Conservation (phyloP, 2,113 vertebrate genomes). For the Calonectris borealis region DNA sequence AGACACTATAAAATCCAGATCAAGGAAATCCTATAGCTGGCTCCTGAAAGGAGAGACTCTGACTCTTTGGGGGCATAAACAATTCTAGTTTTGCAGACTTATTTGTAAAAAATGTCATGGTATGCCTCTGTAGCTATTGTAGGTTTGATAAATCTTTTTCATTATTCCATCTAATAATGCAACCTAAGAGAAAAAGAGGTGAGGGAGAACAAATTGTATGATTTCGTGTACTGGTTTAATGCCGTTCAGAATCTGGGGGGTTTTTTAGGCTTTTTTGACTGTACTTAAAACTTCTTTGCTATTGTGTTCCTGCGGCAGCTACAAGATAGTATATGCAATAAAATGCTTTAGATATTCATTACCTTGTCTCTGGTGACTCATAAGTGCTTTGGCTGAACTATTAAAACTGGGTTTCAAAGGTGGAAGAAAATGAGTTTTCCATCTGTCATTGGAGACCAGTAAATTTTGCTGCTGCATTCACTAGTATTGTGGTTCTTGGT, state of each 20-base stretch:
- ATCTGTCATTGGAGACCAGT: not conserved
- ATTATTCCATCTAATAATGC: not conserved
- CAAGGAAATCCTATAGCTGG: not conserved
- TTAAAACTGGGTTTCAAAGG: not conserved
- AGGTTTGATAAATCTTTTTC: not conserved
- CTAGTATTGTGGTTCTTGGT: not conserved
- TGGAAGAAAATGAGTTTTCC: not conserved
- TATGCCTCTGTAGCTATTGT: not conserved
- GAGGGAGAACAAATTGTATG: not conserved
- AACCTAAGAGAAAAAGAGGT: not conserved
- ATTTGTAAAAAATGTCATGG: not conserved
- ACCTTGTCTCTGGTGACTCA: not conserved
- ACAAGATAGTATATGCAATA: not conserved
- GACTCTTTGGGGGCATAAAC: not conserved
- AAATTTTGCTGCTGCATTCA: not conserved
- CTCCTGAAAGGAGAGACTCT: not conserved
- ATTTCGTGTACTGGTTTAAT: not conserved
- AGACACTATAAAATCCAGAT: not conserved
- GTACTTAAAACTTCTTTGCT: not conserved
- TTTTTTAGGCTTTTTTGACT: not conserved
- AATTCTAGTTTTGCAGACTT: not conserved
- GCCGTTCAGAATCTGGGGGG: not conserved
- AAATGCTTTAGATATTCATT: not conserved
- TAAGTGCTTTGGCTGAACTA: not conserved
- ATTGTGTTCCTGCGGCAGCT: not conserved